These are phyloP conservation scores for Dicyrtomina minuta DNA, from an alignment of 2,888 invertebrate genomes.

Conservation along the genomic window DNA sequence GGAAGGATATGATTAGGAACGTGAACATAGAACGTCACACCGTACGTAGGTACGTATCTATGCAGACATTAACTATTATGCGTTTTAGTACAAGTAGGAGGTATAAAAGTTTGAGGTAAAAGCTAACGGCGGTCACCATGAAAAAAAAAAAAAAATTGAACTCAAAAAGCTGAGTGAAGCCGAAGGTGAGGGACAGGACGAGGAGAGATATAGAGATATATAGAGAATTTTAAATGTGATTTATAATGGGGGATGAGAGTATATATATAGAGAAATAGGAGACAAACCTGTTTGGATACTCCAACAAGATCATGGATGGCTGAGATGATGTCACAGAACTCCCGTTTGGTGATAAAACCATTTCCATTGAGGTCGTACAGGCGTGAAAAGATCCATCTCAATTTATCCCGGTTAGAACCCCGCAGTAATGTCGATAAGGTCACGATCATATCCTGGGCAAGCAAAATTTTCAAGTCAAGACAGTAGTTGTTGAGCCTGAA, in stretches of 20 bases:
- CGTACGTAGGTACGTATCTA: too few relatives aligned
- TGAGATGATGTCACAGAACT: conserved; percentile 81
- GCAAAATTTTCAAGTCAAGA: conserved; percentile 47
- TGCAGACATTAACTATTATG: too few relatives aligned
- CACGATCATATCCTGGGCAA: conserved; percentile 81
- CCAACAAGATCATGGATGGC: conserved; percentile 85
- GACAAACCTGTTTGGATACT: conserved; percentile 53
- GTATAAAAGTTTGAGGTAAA: too few relatives aligned
- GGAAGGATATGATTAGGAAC: too few relatives aligned
- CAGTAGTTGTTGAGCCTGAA: background rate
- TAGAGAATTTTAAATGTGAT: background rate
- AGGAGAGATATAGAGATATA: background rate
- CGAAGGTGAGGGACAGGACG: background rate
- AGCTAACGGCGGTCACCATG: too few relatives aligned
- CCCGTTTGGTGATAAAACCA: conserved; percentile 88
- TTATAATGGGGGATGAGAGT: background rate
- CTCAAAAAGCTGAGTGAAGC: background rate
- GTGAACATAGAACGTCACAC: too few relatives aligned
- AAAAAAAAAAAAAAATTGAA: background rate
- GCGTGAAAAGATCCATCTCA: conserved; percentile 89
- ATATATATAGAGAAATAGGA: too few relatives aligned
- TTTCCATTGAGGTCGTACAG: conserved; percentile 95
- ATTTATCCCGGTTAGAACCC: conserved; percentile 89
- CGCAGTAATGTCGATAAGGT: conserved; percentile 88
- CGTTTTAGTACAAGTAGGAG: too few relatives aligned